A percentile compares a stretch with the other conserved stretches of the same genome.
phyloP scores from a whole-genome alignment of 2,113 vertebrate species.

The Entomyzon cyanotis region DNA sequence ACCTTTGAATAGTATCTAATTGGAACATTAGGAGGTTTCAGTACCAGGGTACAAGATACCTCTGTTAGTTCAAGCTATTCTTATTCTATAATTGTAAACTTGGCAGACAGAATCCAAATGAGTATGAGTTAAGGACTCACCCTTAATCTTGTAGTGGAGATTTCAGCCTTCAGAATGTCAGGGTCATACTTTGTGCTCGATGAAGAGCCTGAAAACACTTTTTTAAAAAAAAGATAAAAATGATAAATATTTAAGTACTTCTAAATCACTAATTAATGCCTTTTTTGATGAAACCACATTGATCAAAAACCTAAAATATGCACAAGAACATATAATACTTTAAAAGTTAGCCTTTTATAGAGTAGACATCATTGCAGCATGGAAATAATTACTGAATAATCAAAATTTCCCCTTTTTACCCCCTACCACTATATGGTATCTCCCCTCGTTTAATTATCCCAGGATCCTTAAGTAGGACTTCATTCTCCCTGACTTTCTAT shows the following conservation, averaged over 20 bases:
- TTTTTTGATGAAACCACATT: not conserved
- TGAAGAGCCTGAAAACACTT: conserved; percentile 87
- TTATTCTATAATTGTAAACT: not conserved
- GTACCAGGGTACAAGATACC: not conserved
- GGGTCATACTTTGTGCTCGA: conserved; percentile 88
- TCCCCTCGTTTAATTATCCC: not conserved
- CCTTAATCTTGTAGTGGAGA: conserved; percentile 86
- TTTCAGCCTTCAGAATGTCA: conserved; percentile 87
- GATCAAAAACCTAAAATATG: not conserved
- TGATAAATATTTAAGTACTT: conserved; percentile 15
- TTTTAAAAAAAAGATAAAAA: not conserved
- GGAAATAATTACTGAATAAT: not conserved
- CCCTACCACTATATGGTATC: not conserved
- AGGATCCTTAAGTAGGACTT: not conserved
- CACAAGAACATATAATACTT: not conserved
- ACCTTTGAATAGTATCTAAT: not conserved
- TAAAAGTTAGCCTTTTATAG: not conserved
- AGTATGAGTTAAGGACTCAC: conserved; percentile 62
- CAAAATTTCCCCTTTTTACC: not conserved
- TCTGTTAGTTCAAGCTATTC: not conserved
- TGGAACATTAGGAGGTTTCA: not conserved
- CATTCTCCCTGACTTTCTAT: not conserved
- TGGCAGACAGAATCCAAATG: not conserved
- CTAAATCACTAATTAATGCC: not conserved
- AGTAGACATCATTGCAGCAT: not conserved